Conservation (phyloP, 2,797 vertebrate genomes). For the Lacerta agilis region DNA sequence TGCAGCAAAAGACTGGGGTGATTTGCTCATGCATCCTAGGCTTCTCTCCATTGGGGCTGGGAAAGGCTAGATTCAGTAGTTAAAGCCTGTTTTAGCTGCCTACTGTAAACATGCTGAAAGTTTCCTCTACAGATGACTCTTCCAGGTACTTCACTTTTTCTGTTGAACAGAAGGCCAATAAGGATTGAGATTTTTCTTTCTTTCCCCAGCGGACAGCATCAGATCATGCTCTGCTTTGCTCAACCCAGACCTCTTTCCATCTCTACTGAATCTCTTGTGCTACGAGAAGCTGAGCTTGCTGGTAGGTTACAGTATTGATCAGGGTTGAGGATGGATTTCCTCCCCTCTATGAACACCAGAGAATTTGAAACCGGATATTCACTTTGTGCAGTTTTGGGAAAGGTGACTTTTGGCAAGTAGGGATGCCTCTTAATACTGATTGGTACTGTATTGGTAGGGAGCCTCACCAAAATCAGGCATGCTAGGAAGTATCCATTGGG, state of each 20-base stretch:
- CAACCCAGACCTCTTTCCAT: constrained; percentile 83
- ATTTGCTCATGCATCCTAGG: neutral
- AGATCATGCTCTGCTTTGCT: constrained; percentile 84
- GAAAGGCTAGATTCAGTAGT: neutral
- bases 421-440: too few relatives aligned
- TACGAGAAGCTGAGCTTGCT: constrained; percentile 84
- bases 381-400: neutral
- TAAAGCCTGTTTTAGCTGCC: neutral
- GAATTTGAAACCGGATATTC: neutral
- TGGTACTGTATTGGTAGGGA: too few relatives aligned
- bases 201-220: constrained; percentile 78
- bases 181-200: fast-evolving
- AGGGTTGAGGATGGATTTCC: neutral
- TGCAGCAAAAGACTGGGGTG: neutral
- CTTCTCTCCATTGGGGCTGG: neutral
- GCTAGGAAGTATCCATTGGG: too few relatives aligned
- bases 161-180: neutral
- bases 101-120: neutral
- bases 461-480: too few relatives aligned
- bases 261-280: constrained; percentile 86
- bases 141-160: neutral
- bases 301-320: constrained; percentile 75
- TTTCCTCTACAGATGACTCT: neutral
- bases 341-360: neutral
- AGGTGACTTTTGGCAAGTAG: neutral